Conservation (phyloP, 1,140 invertebrate genomes). For the Ctenoplectra terminalis region DNA sequence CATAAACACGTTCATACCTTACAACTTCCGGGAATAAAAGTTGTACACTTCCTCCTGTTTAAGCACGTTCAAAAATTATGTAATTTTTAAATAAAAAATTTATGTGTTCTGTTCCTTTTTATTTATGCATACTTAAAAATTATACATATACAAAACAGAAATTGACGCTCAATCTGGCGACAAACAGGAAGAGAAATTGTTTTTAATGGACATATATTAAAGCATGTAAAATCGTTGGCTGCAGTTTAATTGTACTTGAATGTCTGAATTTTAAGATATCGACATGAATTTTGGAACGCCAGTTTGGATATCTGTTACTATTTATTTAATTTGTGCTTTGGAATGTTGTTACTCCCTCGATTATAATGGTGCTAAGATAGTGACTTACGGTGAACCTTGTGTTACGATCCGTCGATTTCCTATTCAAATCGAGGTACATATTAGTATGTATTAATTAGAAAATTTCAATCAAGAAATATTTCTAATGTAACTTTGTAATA, state of each 20-base stretch:
- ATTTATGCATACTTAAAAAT: not conserved
- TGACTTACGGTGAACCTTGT: constrained; percentile 57
- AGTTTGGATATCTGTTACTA: not conserved
- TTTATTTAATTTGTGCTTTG: not conserved
- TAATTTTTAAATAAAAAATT: constrained; percentile 9
- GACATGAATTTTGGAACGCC: not conserved
- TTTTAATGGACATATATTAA: constrained; percentile 24
- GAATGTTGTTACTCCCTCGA: not conserved
- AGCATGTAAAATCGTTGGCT: not conserved
- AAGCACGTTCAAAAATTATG: not conserved
- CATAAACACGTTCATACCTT: constrained; percentile 15
- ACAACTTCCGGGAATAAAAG: constrained; percentile 20
- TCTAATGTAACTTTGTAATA: not conserved
- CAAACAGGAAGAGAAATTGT: constrained; percentile 53
- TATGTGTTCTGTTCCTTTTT: not conserved
- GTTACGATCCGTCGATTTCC: constrained; percentile 33
- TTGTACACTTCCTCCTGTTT: not conserved
- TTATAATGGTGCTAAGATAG: constrained; percentile 14
- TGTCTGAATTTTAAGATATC: not conserved
- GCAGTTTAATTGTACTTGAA: not conserved
- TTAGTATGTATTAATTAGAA: not conserved
- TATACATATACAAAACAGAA: not conserved
- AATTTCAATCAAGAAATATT: not conserved
- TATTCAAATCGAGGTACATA: constrained; percentile 59
- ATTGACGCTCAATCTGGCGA: not conserved